phyloP scores from a whole-genome alignment of 2,888 invertebrate species.

The Eudemis profundana region DNA sequence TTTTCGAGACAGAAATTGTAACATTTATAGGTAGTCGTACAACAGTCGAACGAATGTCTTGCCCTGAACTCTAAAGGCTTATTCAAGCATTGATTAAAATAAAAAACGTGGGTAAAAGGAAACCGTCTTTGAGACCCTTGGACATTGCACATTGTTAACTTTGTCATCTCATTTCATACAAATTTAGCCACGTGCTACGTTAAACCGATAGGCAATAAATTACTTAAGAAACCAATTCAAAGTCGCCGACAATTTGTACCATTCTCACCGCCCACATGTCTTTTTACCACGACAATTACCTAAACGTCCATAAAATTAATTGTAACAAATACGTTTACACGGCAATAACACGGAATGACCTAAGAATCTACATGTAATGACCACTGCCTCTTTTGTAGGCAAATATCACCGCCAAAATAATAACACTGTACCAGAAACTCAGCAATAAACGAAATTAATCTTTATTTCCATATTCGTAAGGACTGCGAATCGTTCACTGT shows the following conservation, averaged over 20 bases:
- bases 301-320: conserved; percentile 79
- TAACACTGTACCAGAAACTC: conserved; percentile 14
- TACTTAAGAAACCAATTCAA: conserved; percentile 30
- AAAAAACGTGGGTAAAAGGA: no score
- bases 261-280: conserved; percentile 64
- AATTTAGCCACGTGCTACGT: conserved; percentile 33
- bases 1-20: no score
- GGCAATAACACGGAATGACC: conserved; percentile 57
- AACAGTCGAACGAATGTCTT: no score
- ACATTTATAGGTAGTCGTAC: no score
- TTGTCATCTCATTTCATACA: conserved; percentile 13
- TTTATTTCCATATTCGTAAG: conserved; percentile 44
- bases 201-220: conserved; percentile 39
- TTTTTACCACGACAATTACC: conserved; percentile 80
- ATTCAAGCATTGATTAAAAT: no score
- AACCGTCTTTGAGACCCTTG: no score
- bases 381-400: conserved; percentile 42
- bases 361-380: conserved; percentile 44
- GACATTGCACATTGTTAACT: conserved; percentile 28
- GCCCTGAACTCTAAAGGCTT: no score
- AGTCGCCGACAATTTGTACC: conserved; percentile 46
- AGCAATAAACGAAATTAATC: conserved; percentile 45
- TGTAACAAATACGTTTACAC: conserved; percentile 74
- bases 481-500: not conserved
- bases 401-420: conserved; percentile 34